Evolutionary conservation across 2,797 vertebrate species (phyloP), one percentile per base, ranked within the genome.

Genomic region (Anguilla marmorata): DNA sequence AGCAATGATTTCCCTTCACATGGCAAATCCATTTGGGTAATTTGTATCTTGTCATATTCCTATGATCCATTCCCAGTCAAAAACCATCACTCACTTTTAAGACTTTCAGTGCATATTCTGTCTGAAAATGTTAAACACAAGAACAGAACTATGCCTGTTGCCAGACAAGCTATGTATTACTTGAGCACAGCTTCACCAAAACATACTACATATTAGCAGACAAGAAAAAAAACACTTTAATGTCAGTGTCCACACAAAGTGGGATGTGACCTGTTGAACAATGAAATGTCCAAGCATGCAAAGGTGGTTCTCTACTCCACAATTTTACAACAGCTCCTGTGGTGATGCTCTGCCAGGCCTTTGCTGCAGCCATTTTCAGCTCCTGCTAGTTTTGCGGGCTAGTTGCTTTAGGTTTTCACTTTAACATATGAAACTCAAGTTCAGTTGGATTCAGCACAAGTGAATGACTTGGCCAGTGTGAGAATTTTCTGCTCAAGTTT

Each of bases 71-170:
- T 27, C 1, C n/a, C n/a, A 0, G 56, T 50, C 24, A 82, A 82
- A 83, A 63, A 58, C 45, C 48, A 86, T 56, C 19, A 82, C 63
- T 30, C 12, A n/a, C 63, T 66, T 66, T n/a, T 21, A 37, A 79
- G 86, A 82, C 27, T 50, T 82, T 87, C 58, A 82, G 76, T 24
- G n/a, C n/a, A 87, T 66, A 19, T 30, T 27, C 48, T 48, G 1
- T 48, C 24, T 27, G 12, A 50, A 56, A 37, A 72, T 84, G 48
- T 56, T 33, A 56, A 56, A 84, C 50, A 54, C 11, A 54, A 84
- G 48, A 84, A 56, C 24, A 50, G 50, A 9, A 12, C 82, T 54
- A 54, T 45, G n/a, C 76, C 82, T 84, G 48, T 50, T 84, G 11
- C 27, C 82, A 84, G n/a, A 84, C 52, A 54, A 27, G 82, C 48